Percentiles rank a stretch among this genome's conserved stretches.
These are phyloP conservation scores for Dascillus cervinus DNA, from an alignment of 2,888 invertebrate species.

Conservation along the genomic window DNA sequence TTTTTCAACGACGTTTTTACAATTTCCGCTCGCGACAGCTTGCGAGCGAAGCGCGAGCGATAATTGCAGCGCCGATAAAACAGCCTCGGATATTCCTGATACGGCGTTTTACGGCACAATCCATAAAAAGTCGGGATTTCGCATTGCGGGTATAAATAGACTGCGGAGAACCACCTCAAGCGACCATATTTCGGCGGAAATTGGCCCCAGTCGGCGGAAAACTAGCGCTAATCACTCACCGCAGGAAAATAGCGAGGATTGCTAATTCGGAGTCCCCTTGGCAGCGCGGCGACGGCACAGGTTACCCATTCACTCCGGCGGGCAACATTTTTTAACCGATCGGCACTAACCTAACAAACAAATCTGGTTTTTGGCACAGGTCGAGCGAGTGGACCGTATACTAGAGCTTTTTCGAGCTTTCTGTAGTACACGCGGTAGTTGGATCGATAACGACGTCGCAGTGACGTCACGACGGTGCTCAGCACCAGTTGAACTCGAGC, in stretches of 20 bases:
- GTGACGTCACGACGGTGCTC: constrained; percentile 37
- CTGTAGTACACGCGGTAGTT: constrained; percentile 37
- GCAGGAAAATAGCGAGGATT: constrained; percentile 28
- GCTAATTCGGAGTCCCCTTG: constrained; percentile 7
- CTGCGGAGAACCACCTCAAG: too few species aligned
- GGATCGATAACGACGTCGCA: constrained; percentile 43
- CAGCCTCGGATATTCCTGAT: too few species aligned
- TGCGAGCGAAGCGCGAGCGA: too few species aligned
- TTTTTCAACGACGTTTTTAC: too few species aligned
- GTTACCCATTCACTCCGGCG: constrained; percentile 4
- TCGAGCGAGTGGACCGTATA: constrained; percentile 20
- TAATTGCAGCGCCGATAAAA: too few species aligned
- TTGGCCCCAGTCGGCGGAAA: too few species aligned
- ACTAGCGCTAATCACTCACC: constrained; percentile 26
- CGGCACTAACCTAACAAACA: constrained; percentile 7
- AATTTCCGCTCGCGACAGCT: too few species aligned
- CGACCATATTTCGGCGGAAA: too few species aligned
- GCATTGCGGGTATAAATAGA: constrained; percentile 28
- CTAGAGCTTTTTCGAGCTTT: constrained; percentile 29
- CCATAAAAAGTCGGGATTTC: constrained; percentile 17
- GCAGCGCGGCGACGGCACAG: background rate
- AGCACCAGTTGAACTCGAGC: constrained; percentile 8
- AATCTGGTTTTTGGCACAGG: constrained; percentile 17
- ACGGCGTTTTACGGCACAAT: too few species aligned
- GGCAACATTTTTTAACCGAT: constrained; percentile 4